Evolutionary conservation across 1,140 invertebrate species (phyloP), one percentile per base, ranked within the genome.

Genomic region (Lordiphosa clarofinis): DNA sequence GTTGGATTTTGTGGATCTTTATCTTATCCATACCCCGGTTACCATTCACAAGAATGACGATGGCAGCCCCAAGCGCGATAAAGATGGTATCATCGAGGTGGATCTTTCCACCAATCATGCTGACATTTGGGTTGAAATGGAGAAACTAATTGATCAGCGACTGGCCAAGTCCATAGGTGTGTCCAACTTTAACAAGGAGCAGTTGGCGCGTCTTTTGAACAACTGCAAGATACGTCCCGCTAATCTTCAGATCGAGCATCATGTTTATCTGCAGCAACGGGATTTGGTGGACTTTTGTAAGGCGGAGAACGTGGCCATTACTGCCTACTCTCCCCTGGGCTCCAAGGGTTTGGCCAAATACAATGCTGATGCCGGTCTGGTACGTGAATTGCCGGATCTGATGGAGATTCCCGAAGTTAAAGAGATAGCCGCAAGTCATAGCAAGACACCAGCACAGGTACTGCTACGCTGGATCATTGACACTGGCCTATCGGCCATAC

Each of bases 211-310:
- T 31, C 91, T 96, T 42, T 90, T 93, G 42, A 91, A 94, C 35
- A 91, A 91, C 56, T 90, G 92, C 28, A 90, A 90, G 53, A 92
- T 95, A 19, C 92, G 92, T 57, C 94, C 94, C 0, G 92, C 92
- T 47, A 94, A 94, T 79, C 89, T 95, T 12, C 94, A 96, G 90
- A 90, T 97, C 21, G 96, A 97, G 82, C 89, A 95, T 19, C 95
- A 98, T 86, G 92, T 94, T 0, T 96, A 96, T 73, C 92, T 95
- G 63, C 95, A 97, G 84, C 96, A 98, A 89, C 91, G 91, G n/a
- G 90, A 92, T 24, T 86, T 98, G 13, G 90, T 94, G 7, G 90
- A 94, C 62, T 96, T 93, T 60, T 97, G 96, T 81, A 90, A 92
- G 47, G 82, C 91, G 4, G 90, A 94, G 61, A 91, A 93, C 12